Conservation (phyloP, 1,140 invertebrate genomes). For the Rhynchophorus ferrugineus region DNA sequence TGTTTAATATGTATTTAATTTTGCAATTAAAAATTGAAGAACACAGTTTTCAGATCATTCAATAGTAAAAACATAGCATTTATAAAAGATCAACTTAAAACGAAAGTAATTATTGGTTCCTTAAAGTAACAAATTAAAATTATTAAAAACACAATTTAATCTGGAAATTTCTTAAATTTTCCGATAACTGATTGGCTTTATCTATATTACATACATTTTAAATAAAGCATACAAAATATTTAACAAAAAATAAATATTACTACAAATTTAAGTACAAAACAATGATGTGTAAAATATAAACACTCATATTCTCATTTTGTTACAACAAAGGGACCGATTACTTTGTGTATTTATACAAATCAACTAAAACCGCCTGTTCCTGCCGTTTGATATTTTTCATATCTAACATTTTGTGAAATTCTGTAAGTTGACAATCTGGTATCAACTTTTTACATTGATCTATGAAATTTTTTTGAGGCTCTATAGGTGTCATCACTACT, state of each 20-base stretch:
- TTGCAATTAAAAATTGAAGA: too few relatives aligned
- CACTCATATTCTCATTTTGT: background rate
- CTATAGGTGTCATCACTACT: slow-evolving; percentile 91
- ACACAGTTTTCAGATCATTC: too few relatives aligned
- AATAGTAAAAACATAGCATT: too few relatives aligned
- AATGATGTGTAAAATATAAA: background rate
- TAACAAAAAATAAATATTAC: background rate
- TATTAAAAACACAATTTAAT: too few relatives aligned
- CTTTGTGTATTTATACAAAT: slow-evolving; percentile 32
- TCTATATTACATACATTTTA: too few relatives aligned
- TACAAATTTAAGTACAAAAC: background rate
- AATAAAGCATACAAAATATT: background rate
- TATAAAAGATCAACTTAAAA: too few relatives aligned
- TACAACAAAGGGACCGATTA: slow-evolving; percentile 6
- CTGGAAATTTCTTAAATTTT: too few relatives aligned
- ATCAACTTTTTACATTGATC: slow-evolving; percentile 86
- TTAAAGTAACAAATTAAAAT: too few relatives aligned
- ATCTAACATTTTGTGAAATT: slow-evolving; percentile 94
- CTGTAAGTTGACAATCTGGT: slow-evolving; percentile 79
- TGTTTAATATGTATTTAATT: too few relatives aligned
- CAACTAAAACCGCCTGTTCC: slow-evolving; percentile 35
- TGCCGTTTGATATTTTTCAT: slow-evolving; percentile 76
- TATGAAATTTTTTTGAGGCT: slow-evolving; percentile 80
- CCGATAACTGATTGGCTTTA: too few relatives aligned
- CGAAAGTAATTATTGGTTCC: too few relatives aligned